Percentiles rank a stretch among this genome's conserved stretches.
Conservation (phyloP, 2,113 vertebrate genomes). For the Thalassoma bifasciatum region DNA sequence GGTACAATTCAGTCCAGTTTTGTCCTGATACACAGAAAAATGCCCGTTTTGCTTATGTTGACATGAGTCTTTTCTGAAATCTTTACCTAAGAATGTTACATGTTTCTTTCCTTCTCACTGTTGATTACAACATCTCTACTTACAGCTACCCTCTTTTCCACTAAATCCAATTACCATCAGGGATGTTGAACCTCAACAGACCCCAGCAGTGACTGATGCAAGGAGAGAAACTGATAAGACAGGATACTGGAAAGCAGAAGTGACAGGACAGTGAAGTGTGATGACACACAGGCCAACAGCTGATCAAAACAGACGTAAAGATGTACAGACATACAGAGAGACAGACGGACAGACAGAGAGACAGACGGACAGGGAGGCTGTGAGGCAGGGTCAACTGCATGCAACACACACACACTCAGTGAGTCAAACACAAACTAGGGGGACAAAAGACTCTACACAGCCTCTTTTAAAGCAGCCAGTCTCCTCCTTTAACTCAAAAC, state of each 20-base stretch:
- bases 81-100: not conserved
- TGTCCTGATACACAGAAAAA: not conserved
- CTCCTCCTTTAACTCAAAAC: constrained; percentile 11
- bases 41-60: not conserved
- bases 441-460: constrained; percentile 58
- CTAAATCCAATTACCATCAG: constrained; percentile 68
- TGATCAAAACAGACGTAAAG: constrained; percentile 53
- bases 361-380: constrained; percentile 43
- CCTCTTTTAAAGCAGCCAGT: not conserved
- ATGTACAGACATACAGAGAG: constrained; percentile 52
- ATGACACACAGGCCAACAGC: constrained; percentile 45
- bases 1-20: not conserved
- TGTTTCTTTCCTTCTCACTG: not conserved
- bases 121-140: constrained; percentile 28
- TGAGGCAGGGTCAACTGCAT: constrained; percentile 48
- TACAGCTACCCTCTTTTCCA: constrained; percentile 34
- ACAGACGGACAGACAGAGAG: constrained; percentile 29
- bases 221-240: not conserved
- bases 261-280: constrained; percentile 4
- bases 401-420: constrained; percentile 33
- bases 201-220: constrained; percentile 5
- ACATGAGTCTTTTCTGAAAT: not conserved
- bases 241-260: constrained; percentile 5
- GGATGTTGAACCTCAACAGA: constrained; percentile 42
- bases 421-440: constrained; percentile 45